Percentiles rank a stretch among this genome's conserved stretches.
phyloP scores from a whole-genome alignment of 2,113 vertebrate genomes.

The Sorex araneus region DNA sequence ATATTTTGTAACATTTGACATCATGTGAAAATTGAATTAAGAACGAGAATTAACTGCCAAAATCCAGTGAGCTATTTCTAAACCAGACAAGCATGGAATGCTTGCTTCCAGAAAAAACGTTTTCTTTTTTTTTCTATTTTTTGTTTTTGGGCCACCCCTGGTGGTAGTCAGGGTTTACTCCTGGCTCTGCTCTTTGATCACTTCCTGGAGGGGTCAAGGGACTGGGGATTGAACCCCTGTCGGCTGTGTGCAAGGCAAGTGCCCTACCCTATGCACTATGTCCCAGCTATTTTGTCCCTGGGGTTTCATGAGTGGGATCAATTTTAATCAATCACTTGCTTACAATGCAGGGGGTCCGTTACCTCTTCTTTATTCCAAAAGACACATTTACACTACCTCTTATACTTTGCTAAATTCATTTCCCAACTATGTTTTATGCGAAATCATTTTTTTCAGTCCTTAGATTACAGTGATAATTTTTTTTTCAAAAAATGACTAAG shows the following conservation, averaged over 20 bases:
- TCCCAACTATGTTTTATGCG: neutral
- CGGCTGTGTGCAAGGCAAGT: no score
- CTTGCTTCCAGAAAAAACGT: neutral
- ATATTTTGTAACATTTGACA: neutral
- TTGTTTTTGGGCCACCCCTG: no score
- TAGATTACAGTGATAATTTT: conserved; percentile 19
- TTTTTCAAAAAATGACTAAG: conserved; percentile 1
- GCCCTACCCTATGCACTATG: no score
- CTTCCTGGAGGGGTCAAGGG: neutral
- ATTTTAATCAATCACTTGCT: neutral
- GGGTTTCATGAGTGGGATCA: neutral
- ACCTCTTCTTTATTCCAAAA: conserved; percentile 39
- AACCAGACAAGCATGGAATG: neutral
- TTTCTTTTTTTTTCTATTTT: no score
- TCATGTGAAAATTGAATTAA: conserved; percentile 37
- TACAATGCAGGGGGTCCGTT: neutral
- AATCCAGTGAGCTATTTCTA: conserved; percentile 17
- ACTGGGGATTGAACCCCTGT: neutral
- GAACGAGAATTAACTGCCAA: conserved; percentile 48
- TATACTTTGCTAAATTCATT: conserved; percentile 44
- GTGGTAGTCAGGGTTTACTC: no score
- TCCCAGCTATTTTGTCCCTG: neutral
- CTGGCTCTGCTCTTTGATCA: neutral
- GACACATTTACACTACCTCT: conserved; percentile 42
- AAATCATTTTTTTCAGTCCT: conserved; percentile 51